A percentile compares a stretch with the other conserved stretches of the same genome.
These are phyloP conservation scores for Lithophane semibrunnea DNA, from an alignment of 2,888 invertebrate genomes.

Conservation along the genomic window DNA sequence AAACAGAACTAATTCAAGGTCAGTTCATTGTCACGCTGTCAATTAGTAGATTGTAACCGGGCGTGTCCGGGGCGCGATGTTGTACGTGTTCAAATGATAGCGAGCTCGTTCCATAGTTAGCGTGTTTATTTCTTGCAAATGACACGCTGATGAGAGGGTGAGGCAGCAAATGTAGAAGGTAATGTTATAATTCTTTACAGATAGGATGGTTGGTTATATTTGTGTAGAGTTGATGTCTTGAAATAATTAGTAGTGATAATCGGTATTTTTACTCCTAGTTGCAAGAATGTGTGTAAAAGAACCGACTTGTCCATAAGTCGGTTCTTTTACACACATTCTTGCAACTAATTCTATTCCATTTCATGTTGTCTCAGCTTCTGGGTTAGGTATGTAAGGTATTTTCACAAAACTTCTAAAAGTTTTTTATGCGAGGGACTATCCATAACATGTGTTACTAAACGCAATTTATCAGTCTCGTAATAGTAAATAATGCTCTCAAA, in stretches of 20 bases:
- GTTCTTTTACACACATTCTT: neutral
- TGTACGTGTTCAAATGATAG: constrained; percentile 2
- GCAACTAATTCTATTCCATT: neutral
- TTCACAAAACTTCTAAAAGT: constrained; percentile 8
- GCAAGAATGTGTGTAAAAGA: too few species aligned
- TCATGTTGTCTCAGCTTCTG: neutral
- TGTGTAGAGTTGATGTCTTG: neutral
- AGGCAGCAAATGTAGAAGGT: neutral
- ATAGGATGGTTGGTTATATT: neutral
- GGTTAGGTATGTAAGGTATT: neutral
- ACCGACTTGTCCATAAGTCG: too few species aligned
- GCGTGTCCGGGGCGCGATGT: constrained; percentile 13
- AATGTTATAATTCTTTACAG: constrained; percentile 26
- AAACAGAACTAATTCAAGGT: constrained; percentile 37
- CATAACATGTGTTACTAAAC: constrained; percentile 27
- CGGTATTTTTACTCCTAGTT: neutral
- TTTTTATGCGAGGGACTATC: constrained; percentile 32
- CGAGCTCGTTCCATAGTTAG: constrained; percentile 2
- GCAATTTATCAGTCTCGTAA: constrained; percentile 22
- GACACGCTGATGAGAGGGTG: constrained; percentile 20
- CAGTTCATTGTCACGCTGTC: constrained; percentile 51
- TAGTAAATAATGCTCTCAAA: constrained; percentile 45
- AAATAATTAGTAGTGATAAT: neutral
- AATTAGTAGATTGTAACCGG: constrained; percentile 52
- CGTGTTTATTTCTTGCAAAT: constrained; percentile 44